A percentile compares a stretch with the other conserved stretches of the same genome.
Conservation (phyloP, 2,797 vertebrate genomes). For the Mus spretus region DNA sequence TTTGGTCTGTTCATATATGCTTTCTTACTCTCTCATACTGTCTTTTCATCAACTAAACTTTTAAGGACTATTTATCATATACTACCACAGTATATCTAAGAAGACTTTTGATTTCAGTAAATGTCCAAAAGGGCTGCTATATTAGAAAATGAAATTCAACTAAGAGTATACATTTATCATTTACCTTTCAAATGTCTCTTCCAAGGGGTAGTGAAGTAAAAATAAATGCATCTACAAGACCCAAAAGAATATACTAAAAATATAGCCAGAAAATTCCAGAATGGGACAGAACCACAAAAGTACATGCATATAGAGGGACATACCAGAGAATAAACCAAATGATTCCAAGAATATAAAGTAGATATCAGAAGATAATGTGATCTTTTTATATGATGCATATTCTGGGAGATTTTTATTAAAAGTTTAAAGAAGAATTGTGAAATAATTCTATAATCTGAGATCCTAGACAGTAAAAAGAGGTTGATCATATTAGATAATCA, state of each 20-base stretch:
- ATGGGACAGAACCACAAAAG: neutral
- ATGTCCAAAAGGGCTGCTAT: neutral
- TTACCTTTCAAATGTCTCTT: constrained; percentile 44
- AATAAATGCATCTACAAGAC: constrained; percentile 15
- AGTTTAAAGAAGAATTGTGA: neutral
- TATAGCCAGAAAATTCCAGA: neutral
- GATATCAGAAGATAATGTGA: neutral
- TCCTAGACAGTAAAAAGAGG: neutral
- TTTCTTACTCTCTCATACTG: neutral
- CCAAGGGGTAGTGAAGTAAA: constrained; percentile 37
- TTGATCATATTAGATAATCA: neutral
- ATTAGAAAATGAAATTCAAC: constrained; percentile 60
- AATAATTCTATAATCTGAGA: neutral
- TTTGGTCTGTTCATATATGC: neutral
- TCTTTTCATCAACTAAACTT: neutral
- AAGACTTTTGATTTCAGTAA: constrained; percentile 56
- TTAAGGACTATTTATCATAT: constrained; percentile 47
- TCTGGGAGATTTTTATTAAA: neutral
- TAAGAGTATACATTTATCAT: constrained; percentile 11
- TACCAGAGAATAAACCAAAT: neutral
- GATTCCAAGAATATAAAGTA: neutral
- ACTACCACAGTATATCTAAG: constrained; percentile 24
- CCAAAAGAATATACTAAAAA: neutral
- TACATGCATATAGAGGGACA: neutral
- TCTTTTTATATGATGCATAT: neutral